phyloP scores from a whole-genome alignment of 2,797 vertebrate species.

The Acestrorhynchus altus region DNA sequence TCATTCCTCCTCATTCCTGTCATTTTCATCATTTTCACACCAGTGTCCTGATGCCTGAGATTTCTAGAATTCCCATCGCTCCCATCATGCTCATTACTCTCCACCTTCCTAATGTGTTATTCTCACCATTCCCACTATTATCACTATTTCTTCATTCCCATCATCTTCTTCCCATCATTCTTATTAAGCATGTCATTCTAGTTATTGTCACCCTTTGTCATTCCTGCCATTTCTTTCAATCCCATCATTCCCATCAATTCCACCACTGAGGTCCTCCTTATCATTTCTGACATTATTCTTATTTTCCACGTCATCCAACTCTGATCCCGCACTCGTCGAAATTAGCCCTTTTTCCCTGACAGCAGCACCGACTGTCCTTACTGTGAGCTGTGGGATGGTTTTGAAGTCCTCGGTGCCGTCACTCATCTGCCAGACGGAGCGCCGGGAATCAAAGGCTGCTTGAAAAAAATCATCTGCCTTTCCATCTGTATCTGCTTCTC shows the following conservation, averaged over 20 bases:
- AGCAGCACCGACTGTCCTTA: neutral
- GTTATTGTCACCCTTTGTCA: neutral
- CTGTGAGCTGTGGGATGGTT: neutral
- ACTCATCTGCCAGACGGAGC: neutral
- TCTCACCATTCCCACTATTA: no score
- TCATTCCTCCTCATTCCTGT: no score
- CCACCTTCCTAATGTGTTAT: no score
- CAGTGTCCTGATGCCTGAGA: no score
- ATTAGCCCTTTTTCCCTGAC: slow-evolving; percentile 13
- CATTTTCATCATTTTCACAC: no score
- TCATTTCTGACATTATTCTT: neutral
- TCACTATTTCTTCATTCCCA: no score
- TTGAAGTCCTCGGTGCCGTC: slow-evolving; percentile 18
- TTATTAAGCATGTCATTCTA: no score
- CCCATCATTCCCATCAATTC: neutral
- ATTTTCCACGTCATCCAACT: neutral
- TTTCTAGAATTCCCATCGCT: no score
- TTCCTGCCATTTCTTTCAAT: neutral
- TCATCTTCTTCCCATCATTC: neutral
- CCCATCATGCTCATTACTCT: no score
- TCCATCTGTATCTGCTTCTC: neutral
- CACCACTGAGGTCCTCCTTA: neutral
- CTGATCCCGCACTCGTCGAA: neutral
- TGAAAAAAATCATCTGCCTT: neutral
- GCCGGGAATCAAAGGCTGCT: neutral